A percentile compares a stretch with the other conserved stretches of the same genome.
These are phyloP conservation scores for Eristalis tenax DNA, from an alignment of 2,888 invertebrate genomes.

Conservation along the genomic window DNA sequence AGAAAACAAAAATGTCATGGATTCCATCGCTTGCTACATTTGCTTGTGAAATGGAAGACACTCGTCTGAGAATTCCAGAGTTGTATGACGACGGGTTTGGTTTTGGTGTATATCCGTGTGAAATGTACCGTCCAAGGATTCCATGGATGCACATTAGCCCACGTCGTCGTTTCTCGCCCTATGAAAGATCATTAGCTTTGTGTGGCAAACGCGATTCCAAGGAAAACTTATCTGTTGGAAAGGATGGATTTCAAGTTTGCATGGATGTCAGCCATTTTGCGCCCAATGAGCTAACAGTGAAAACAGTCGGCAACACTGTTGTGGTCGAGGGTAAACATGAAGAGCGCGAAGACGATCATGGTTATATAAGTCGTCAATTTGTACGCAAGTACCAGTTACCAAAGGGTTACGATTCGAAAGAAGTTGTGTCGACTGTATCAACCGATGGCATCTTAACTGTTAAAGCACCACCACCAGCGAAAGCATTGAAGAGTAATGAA, in stretches of 20 bases:
- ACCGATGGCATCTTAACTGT: slow-evolving; percentile 88
- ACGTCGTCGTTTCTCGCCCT: slow-evolving; percentile 87
- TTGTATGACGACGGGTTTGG: slow-evolving; percentile 77
- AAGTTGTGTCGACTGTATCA: slow-evolving; percentile 88
- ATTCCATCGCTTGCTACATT: slow-evolving; percentile 77
- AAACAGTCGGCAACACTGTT: slow-evolving; percentile 88
- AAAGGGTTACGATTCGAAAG: slow-evolving; percentile 87
- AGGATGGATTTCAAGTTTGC: slow-evolving; percentile 87
- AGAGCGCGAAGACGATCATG: slow-evolving; percentile 88
- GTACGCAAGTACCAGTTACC: slow-evolving; percentile 89
- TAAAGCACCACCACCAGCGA: slow-evolving; percentile 86
- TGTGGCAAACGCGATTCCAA: slow-evolving; percentile 85
- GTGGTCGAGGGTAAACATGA: slow-evolving; percentile 90
- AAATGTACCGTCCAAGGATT: slow-evolving; percentile 76
- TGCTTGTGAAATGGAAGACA: slow-evolving; percentile 75
- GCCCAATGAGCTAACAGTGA: slow-evolving; percentile 90
- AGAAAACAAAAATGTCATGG: slow-evolving; percentile 74
- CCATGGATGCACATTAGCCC: slow-evolving; percentile 78
- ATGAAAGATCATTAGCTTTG: slow-evolving; percentile 84
- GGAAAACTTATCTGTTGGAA: slow-evolving; percentile 80
- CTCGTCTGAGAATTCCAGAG: slow-evolving; percentile 71
- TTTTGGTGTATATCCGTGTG: slow-evolving; percentile 77
- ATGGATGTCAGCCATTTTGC: slow-evolving; percentile 89
- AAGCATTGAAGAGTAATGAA: slow-evolving; percentile 76
- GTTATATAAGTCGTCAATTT: slow-evolving; percentile 89